Conservation (phyloP, 2,888 invertebrate species). For the Pachydiplax longipennis region DNA sequence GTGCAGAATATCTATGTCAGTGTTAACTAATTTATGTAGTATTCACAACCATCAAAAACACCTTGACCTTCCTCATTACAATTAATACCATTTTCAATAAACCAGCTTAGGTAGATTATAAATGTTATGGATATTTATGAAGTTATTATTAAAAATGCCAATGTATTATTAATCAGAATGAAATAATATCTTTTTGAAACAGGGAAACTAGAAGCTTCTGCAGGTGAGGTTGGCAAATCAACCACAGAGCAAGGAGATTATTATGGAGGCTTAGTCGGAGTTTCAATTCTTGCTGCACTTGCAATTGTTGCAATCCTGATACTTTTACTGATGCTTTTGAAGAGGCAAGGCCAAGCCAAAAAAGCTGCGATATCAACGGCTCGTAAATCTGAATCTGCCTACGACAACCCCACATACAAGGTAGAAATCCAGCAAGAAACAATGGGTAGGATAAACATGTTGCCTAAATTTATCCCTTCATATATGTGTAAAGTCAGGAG, state of each 20-base stretch:
- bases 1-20: too few relatives aligned
- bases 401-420: conserved; percentile 94
- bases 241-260: conserved; percentile 71
- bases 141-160: neutral
- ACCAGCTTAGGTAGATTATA: too few relatives aligned
- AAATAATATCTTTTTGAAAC: conserved; percentile 54
- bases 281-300: conserved; percentile 85
- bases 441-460: conserved; percentile 70
- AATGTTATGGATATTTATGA: too few relatives aligned
- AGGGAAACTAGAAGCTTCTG: conserved; percentile 64
- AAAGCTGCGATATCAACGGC: conserved; percentile 81
- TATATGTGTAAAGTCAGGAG: neutral
- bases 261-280: conserved; percentile 87
- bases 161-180: conserved; percentile 47
- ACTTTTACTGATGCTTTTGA: conserved; percentile 79
- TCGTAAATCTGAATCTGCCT: conserved; percentile 84
- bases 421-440: conserved; percentile 92
- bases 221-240: conserved; percentile 56
- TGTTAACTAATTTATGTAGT: too few relatives aligned
- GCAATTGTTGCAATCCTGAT: conserved; percentile 84
- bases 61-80: too few relatives aligned
- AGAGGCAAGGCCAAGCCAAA: conserved; percentile 73
- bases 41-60: too few relatives aligned
- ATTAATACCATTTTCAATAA: too few relatives aligned
- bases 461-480: conserved; percentile 23